These are phyloP conservation scores for Spodoptera frugiperda DNA, from an alignment of 1,140 invertebrate genomes.

Conservation along the genomic window DNA sequence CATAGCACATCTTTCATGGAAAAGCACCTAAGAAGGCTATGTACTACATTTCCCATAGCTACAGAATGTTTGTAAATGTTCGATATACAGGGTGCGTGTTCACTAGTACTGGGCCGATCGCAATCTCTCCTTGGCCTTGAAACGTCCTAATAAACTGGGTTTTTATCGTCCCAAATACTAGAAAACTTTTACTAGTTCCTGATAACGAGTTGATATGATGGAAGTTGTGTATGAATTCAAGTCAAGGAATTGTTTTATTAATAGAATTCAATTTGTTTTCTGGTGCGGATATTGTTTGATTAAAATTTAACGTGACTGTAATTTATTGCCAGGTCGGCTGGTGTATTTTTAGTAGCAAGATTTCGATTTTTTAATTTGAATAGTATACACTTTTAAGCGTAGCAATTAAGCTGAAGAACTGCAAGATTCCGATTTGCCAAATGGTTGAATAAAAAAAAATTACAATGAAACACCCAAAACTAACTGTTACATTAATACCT, in stretches of 20 bases:
- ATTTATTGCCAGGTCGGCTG: too few species aligned
- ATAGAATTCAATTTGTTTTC: too few species aligned
- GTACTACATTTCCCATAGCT: conserved; percentile 8
- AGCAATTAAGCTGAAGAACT: not conserved
- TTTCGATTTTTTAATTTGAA: too few species aligned
- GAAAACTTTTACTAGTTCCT: conserved; percentile 23
- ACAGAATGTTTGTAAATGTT: not conserved
- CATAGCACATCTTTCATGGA: too few species aligned
- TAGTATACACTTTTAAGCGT: not conserved
- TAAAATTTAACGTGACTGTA: too few species aligned
- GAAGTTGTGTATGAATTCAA: not conserved
- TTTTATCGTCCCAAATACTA: conserved; percentile 25
- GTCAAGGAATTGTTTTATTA: too few species aligned
- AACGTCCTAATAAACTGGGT: conserved; percentile 29
- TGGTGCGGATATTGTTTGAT: too few species aligned
- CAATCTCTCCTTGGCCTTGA: conserved; percentile 17
- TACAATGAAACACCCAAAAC: not conserved
- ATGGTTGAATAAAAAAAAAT: too few species aligned
- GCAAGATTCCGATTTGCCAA: not conserved
- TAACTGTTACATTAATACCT: too few species aligned
- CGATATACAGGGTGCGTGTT: conserved; percentile 20
- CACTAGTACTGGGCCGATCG: conserved; percentile 9
- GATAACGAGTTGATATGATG: conserved; percentile 18
- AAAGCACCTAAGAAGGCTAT: conserved; percentile 2
- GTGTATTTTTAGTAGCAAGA: not conserved